phyloP scores from a whole-genome alignment of 2,797 vertebrate genomes.

The Acanthurus lineatus region DNA sequence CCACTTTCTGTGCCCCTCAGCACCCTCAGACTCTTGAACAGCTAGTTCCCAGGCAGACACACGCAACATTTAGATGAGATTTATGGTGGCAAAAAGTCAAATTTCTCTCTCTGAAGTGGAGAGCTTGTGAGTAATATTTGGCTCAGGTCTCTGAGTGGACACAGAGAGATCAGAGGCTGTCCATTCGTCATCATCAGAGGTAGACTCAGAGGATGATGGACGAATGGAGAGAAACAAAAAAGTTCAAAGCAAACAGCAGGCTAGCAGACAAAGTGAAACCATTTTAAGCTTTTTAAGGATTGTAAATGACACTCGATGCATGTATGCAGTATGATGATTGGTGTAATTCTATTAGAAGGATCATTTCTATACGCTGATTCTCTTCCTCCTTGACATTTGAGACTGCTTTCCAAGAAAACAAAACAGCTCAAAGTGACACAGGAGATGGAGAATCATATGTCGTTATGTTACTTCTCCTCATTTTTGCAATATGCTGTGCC shows the following conservation, averaged over 20 bases:
- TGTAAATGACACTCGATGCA: conserved; percentile 4
- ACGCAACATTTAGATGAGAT: conserved; percentile 41
- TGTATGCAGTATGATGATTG: not conserved
- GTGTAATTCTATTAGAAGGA: not conserved
- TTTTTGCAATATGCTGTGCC: conserved; percentile 60
- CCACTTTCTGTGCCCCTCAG: conserved; percentile 7
- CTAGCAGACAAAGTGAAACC: conserved; percentile 25
- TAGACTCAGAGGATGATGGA: conserved; percentile 17
- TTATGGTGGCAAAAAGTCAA: conserved; percentile 55
- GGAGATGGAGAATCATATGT: conserved; percentile 50
- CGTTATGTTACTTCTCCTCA: conserved; percentile 47
- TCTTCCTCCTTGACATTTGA: not conserved
- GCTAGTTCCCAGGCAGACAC: conserved; percentile 54
- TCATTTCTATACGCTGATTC: not conserved
- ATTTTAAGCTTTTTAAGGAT: not conserved
- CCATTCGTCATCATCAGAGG: conserved; percentile 44
- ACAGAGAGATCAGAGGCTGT: conserved; percentile 41
- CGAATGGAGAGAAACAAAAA: conserved; percentile 4
- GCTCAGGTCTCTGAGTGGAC: conserved; percentile 34
- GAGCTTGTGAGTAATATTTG: conserved; percentile 40
- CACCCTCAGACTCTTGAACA: conserved; percentile 17
- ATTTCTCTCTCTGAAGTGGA: conserved; percentile 61
- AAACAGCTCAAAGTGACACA: conserved; percentile 10
- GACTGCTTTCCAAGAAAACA: too few relatives aligned
- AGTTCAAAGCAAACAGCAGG: conserved; percentile 1